phyloP scores from a whole-genome alignment of 1,140 invertebrate species.

The Aphis gossypii region DNA sequence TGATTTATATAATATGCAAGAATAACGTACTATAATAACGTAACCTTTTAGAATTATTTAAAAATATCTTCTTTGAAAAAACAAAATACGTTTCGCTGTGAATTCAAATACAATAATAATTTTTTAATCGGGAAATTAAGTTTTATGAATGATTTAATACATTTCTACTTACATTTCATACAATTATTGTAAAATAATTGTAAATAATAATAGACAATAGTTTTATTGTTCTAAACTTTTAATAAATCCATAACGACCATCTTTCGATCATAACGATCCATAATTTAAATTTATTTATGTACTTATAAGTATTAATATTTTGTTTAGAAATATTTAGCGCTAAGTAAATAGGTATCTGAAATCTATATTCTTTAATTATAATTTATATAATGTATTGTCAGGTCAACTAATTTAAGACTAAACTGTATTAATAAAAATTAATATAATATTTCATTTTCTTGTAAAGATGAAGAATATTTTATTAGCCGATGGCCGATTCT shows the following conservation, averaged over 20 bases:
- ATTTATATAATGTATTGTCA: background rate
- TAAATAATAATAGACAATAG: too few species aligned
- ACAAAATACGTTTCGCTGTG: background rate
- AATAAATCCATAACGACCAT: too few species aligned
- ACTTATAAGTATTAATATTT: background rate
- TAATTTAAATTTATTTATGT: too few species aligned
- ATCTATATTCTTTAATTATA: background rate
- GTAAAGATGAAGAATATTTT: background rate
- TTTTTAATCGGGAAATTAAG: background rate
- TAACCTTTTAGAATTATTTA: too few species aligned
- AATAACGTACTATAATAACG: too few species aligned
- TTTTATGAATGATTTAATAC: background rate
- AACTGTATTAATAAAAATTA: background rate
- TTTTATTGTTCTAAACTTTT: too few species aligned
- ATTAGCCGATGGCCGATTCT: background rate
- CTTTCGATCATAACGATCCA: too few species aligned
- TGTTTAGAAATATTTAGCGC: background rate
- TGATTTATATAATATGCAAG: background rate
- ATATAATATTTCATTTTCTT: background rate
- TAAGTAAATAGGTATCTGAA: background rate
- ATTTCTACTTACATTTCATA: background rate
- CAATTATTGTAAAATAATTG: background rate
- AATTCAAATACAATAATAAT: background rate
- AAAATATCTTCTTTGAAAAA: background rate
- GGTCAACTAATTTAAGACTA: background rate